Base-by-base conservation (phyloP, 2,888 invertebrate species). In the Aplocera efformata region DNA sequence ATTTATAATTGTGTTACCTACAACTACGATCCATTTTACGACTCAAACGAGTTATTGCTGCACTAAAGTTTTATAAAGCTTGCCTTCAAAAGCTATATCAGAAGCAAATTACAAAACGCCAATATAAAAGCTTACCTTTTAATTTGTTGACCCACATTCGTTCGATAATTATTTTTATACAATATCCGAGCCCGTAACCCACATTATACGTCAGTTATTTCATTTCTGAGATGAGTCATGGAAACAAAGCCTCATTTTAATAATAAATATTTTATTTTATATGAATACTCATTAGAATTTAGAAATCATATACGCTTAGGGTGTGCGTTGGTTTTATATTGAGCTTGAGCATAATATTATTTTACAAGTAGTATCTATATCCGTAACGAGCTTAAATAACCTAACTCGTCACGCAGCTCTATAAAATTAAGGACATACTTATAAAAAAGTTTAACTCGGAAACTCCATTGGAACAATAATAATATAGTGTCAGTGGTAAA, bases 401-500 rank as follows among this genome's bases (percentile, higher is more conserved):
- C 42, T 42, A 45, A 38, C 39, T 31, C 32, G 42, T 41, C 46
- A 36, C 29, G 32, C 10, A 42, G 30, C 42, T 23, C 26, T 42
- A 48, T 50, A 58, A 58, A 60, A 65, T 62, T 58, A 64, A 72
- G 68, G 67, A 67, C 54, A 58, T 29, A 2, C 56, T 59, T 54
- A 46, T 42, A 56, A 62, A 69, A 69, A 72, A 71, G 60, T 49
- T 51, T 49, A 62, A 50, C 67, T 80, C 74, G 78, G 79, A 81
- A 79, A 79, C 78, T 75, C 66, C 73, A 75, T 76, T 80, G 78
- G 75, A 79, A 80, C 75, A 74, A 83, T 84, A 86, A 83, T 84
- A 86, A 82, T 78, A 81, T 79, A 80, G 80, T 83, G 80, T 78
- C 81, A 83, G 80, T 84, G 69, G 72, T 79, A 82, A 86, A 86